Evolutionary conservation across 2,888 invertebrate genomes (phyloP).

Genomic region (Anticlea derivata): DNA sequence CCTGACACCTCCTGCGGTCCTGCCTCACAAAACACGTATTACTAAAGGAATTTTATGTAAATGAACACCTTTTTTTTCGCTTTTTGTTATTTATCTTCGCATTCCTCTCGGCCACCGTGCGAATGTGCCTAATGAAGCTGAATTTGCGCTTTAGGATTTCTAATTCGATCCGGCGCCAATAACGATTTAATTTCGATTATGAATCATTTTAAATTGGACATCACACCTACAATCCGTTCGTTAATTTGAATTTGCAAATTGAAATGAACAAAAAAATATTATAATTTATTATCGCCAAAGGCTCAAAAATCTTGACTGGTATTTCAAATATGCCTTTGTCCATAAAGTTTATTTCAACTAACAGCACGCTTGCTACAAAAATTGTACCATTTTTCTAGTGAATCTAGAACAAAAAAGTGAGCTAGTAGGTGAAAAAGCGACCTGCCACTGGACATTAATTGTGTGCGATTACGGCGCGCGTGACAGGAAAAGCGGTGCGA

Average conservation of each 20-base stretch:
- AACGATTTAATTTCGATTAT: constrained; percentile 27
- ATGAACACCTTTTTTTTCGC: constrained; percentile 54
- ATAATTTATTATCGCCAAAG: constrained; percentile 1
- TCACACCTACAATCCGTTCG: constrained; percentile 22
- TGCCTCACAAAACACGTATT: constrained; percentile 38
- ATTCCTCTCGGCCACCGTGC: constrained; percentile 54
- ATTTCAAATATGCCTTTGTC: neutral
- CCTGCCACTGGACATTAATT: constrained; percentile 47
- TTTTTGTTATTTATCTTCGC: constrained; percentile 51
- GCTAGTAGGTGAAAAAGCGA: constrained; percentile 31
- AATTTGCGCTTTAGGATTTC: constrained; percentile 27
- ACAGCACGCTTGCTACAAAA: neutral
- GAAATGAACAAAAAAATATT: constrained; percentile 4
- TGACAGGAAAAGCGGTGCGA: constrained; percentile 69
- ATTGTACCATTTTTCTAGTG: neutral
- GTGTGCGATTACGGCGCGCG: constrained; percentile 54
- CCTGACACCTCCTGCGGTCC: constrained; percentile 29
- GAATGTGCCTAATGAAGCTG: constrained; percentile 51
- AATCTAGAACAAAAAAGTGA: constrained; percentile 15
- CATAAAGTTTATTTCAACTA: neutral
- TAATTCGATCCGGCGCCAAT: constrained; percentile 35
- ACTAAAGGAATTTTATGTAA: constrained; percentile 71
- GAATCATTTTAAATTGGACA: constrained; percentile 29
- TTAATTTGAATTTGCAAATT: constrained; percentile 23
- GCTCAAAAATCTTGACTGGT: neutral